phyloP scores from a whole-genome alignment of 2,888 invertebrate genomes.

The Cantharis lateralis region DNA sequence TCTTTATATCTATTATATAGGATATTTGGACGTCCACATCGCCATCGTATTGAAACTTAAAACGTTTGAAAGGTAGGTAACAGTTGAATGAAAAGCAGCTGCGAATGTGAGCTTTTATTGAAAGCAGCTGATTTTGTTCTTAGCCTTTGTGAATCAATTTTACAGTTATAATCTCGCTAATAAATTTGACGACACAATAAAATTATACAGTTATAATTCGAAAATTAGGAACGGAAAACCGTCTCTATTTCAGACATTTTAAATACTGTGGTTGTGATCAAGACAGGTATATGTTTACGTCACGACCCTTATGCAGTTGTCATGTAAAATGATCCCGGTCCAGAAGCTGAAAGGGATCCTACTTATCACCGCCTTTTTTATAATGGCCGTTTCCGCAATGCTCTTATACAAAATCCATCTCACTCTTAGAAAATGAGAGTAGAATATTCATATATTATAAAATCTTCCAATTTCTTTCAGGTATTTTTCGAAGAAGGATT shows the following conservation, averaged over 20 bases:
- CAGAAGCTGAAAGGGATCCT: conserved; percentile 39
- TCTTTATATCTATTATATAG: not conserved
- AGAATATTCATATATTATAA: not conserved
- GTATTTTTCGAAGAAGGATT: not conserved
- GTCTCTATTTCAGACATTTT: not conserved
- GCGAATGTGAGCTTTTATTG: not conserved
- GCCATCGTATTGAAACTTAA: not conserved
- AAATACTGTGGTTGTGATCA: conserved; percentile 1
- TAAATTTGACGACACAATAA: not conserved
- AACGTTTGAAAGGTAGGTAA: not conserved
- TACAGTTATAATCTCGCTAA: not conserved
- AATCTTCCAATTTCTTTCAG: not conserved
- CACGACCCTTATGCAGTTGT: conserved; percentile 50
- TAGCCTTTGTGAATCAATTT: not conserved
- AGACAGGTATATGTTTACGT: conserved; percentile 39
- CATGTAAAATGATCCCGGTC: conserved; percentile 43
- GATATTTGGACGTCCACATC: no score
- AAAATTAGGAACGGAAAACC: not conserved
- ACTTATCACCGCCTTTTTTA: conserved; percentile 45
- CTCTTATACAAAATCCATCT: conserved; percentile 5
- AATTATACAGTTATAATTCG: not conserved
- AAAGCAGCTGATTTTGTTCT: not conserved
- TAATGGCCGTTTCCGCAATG: conserved; percentile 41
- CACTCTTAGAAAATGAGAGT: not conserved
- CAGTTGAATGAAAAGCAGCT: not conserved